phyloP scores from a whole-genome alignment of 2,888 invertebrate genomes.

The Cephus pulcher region DNA sequence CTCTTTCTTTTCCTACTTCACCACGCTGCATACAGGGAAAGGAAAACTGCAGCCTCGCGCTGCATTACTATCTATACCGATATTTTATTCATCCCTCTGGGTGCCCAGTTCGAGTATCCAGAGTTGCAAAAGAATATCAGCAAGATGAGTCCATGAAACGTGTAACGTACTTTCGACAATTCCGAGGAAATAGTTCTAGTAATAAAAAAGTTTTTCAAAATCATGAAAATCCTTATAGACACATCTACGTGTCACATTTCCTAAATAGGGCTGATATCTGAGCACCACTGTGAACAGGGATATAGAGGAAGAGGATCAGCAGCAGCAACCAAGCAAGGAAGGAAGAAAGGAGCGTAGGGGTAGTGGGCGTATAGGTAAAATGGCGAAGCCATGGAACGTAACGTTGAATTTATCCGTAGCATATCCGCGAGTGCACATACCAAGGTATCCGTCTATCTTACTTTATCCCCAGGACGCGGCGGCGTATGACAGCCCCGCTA shows the following conservation, averaged over 20 bases:
- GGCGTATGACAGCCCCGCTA: slow-evolving; percentile 61
- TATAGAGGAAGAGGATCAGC: slow-evolving; percentile 16
- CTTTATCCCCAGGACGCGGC: slow-evolving; percentile 62
- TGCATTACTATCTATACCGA: slow-evolving; percentile 49
- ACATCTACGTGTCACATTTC: background rate
- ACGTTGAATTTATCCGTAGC: slow-evolving; percentile 63
- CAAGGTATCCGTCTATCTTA: slow-evolving; percentile 64
- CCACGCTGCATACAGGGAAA: slow-evolving; percentile 25
- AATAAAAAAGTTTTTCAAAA: background rate
- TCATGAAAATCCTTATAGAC: background rate
- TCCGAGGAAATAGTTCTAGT: background rate
- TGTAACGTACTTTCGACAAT: background rate
- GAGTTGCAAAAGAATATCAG: background rate
- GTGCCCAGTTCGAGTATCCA: slow-evolving; percentile 22
- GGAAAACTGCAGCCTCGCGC: slow-evolving; percentile 33
- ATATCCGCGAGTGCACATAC: slow-evolving; percentile 48
- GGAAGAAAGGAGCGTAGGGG: slow-evolving; percentile 13
- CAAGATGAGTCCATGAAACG: background rate
- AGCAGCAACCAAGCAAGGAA: slow-evolving; percentile 1
- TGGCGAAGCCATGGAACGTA: slow-evolving; percentile 58
- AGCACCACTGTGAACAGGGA: slow-evolving; percentile 38
- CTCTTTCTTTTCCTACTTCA: slow-evolving; percentile 1
- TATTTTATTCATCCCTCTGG: slow-evolving; percentile 54
- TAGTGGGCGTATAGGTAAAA: slow-evolving; percentile 50
- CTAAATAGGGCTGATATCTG: slow-evolving; percentile 26